Percentiles rank a stretch among this genome's conserved stretches.
Conservation (phyloP, 2,797 vertebrate species). For the Manis crassicaudata region DNA sequence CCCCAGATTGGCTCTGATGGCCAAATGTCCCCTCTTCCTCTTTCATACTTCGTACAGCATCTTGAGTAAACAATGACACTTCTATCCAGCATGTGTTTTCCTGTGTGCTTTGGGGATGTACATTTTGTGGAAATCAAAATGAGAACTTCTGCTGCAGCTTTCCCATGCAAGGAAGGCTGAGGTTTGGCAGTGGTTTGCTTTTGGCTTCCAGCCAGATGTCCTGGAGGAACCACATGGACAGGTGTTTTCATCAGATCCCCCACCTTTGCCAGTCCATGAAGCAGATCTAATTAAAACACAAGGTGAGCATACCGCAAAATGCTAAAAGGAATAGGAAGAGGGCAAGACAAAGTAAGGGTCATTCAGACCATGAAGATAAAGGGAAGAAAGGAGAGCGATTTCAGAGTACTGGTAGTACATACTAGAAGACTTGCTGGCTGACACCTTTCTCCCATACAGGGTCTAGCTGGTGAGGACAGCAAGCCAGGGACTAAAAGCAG, state of each 20-base stretch:
- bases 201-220: neutral
- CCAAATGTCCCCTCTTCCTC: conserved; percentile 4
- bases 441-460: neutral
- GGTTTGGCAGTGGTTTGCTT: neutral
- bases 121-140: conserved; percentile 59
- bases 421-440: neutral
- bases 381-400: neutral
- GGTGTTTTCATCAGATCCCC: neutral
- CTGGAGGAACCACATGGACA: neutral
- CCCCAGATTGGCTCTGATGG: neutral
- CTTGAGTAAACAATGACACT: neutral
- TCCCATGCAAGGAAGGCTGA: conserved; percentile 44
- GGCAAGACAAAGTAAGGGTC: neutral
- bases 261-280: neutral
- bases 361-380: neutral
- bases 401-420: neutral
- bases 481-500: neutral
- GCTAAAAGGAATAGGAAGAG: neutral
- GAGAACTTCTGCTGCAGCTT: conserved; percentile 40
- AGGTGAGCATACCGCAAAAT: neutral
- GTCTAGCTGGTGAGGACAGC: neutral
- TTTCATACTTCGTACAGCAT: neutral
- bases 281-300: neutral
- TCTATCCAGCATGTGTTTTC: neutral
- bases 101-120: neutral